Evolutionary conservation across 1,140 invertebrate genomes (phyloP), one percentile per base, ranked within the genome.

Genomic region (Eulimnadia texana): DNA sequence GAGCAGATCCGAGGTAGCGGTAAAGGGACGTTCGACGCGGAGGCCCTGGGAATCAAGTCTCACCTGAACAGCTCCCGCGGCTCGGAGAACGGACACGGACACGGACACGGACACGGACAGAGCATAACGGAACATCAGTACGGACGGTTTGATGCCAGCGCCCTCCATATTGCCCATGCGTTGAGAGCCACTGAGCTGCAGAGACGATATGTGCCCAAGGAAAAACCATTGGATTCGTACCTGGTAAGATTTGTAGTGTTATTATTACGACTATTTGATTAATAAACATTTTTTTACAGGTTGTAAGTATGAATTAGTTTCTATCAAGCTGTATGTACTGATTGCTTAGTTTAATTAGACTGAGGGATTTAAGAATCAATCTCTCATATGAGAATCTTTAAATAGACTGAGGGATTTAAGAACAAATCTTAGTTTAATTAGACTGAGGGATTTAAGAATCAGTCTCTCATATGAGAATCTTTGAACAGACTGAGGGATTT

Each of bases 121-220:
- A 42, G 33, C 33, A 16, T 42, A 42, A 19, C 52, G 54, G 66
- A 67, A 68, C 73, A 83, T 73, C 78, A 83, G 69, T 84, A 82
- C 67, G 86, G 86, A 3, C 77, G 88, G 51, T 93, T 93, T 73
- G 90, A 94, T 75, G 88, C 89, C 3, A 88, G 86, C 69, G 90
- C 90, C 9, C 74, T 93, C 23, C 90, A 93, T 74, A 94, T 93
- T 66, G 88, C 89, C 25, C 90, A 93, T 71, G 90, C 89, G 19
- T 80, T 93, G 55, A 88, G 91, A 68, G 88, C 90, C 66, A 93
- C 90, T 3, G 88, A 92, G 73, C 78, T 94, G 60, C 90, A 93
- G 70, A 89, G 88, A 71, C 83, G 86, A 16, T 93, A 93, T 74
- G 82, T 84, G 68, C 78, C 82, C 52, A 79, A 82, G 60, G 88